Evolutionary conservation across 2,113 vertebrate species (phyloP), one percentile per base, ranked within the genome.

Genomic region (Pelvicachromis taeniatus): DNA sequence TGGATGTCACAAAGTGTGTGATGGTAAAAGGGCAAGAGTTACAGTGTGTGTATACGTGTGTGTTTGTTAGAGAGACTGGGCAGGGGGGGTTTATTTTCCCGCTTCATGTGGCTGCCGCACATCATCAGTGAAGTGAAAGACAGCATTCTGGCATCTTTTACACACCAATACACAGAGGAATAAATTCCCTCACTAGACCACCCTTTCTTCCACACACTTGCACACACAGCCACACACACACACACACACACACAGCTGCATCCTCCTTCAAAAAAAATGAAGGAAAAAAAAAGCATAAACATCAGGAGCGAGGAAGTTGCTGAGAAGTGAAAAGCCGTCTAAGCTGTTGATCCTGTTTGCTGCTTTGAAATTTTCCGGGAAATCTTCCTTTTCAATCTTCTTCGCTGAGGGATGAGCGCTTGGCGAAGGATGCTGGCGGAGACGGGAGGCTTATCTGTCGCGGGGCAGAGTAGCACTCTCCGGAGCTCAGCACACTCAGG

Each of bases 261-360:
- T 52, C n/a, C 7, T 33, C 14, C 48, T 29, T 29, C 19, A 21
- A 63, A 83, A 82, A 59, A 77, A 42, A 29, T 9, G 75, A 29
- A 40, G 33, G 6, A 0, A 14, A 55, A 78, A 45, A 55, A 61
- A 38, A 58, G 45, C 85, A 85, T n/a, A 63, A 81, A 87, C 63
- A 90, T 63, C 83, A 80, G 77, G 61, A 55, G 29, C 31, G 6
- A 73, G 77, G 58, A 92, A 89, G 86, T 88, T 91, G 91, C 91
- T 89, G 91, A 94, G 87, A 86, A 88, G 87, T 55, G 78, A 88
- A 89, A 90, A 91, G 81, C 83, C 45, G 2, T 56, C 83, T 87
- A 88, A 92, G 93, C 93, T 80, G 89, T 83, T 94, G 91, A 94
- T 94, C 94, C 92, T 78, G 88, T 93, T 93, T 92, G 81, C 87